These are phyloP conservation scores for Chrysocyon brachyurus DNA, from an alignment of 2,797 vertebrate species.

Conservation along the genomic window DNA sequence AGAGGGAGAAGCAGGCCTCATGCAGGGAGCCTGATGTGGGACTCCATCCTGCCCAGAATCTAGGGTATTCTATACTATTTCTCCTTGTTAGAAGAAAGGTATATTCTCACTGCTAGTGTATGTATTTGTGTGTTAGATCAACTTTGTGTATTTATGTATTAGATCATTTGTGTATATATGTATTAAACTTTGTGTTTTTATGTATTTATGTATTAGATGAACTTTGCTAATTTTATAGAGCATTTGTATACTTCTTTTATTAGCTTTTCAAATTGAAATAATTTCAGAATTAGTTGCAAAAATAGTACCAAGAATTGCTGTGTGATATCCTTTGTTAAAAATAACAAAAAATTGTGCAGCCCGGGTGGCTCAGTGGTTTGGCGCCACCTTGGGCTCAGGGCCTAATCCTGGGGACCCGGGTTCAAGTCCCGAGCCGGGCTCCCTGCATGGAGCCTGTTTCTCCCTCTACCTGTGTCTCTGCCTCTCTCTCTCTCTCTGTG, in stretches of 20 bases:
- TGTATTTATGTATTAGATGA: slow-evolving; percentile 6
- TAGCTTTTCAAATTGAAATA: not conserved
- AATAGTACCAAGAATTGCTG: not conserved
- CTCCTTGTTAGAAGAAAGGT: not conserved
- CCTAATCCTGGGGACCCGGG: too few species aligned
- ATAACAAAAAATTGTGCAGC: too few species aligned
- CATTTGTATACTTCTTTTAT: not conserved
- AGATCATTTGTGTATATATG: not conserved
- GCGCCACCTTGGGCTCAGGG: too few species aligned
- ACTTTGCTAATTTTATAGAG: not conserved
- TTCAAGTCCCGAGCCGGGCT: too few species aligned
- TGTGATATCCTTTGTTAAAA: not conserved
- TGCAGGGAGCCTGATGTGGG: too few species aligned
- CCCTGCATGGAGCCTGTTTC: too few species aligned
- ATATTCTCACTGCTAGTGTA: not conserved
- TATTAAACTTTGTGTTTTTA: not conserved
- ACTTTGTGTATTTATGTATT: not conserved
- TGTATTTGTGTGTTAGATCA: not conserved
- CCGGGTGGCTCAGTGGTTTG: too few species aligned
- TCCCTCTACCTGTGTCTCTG: too few species aligned
- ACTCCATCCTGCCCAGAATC: not conserved
- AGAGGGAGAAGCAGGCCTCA: too few species aligned
- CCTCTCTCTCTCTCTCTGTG: too few species aligned
- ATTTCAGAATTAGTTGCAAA: slow-evolving; percentile 52
- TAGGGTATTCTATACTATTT: not conserved